A percentile compares a stretch with the other conserved stretches of the same genome.
Conservation (phyloP, 2,113 vertebrate genomes). For the Microtus richardsoni region DNA sequence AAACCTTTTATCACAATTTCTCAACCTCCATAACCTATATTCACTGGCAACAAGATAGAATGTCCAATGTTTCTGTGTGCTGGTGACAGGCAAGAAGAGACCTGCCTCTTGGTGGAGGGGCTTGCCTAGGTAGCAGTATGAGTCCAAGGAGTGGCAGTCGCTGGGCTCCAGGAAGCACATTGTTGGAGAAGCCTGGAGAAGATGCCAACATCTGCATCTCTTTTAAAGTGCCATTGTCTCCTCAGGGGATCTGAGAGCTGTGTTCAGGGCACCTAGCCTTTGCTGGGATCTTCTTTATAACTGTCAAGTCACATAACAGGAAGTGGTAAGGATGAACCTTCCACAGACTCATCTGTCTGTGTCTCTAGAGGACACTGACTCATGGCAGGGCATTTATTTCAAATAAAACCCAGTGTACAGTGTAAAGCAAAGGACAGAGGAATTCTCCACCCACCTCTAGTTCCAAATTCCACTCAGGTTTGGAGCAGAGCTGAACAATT, state of each 20-base stretch:
- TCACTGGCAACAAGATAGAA: neutral
- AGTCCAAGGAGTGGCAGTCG: neutral
- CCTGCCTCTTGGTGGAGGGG: neutral
- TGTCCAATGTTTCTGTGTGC: neutral
- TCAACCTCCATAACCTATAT: slow-evolving; percentile 4
- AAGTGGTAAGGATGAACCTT: slow-evolving; percentile 47
- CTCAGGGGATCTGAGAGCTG: neutral
- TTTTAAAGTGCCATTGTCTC: neutral
- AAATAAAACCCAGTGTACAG: slow-evolving; percentile 60
- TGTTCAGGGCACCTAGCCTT: slow-evolving; percentile 25
- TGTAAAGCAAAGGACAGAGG: slow-evolving; percentile 51
- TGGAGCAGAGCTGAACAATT: slow-evolving; percentile 72
- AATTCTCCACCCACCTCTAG: slow-evolving; percentile 59
- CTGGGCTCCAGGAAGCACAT: neutral
- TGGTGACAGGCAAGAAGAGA: neutral
- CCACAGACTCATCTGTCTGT: slow-evolving; percentile 36
- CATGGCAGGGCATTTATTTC: slow-evolving; percentile 62
- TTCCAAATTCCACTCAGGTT: slow-evolving; percentile 77
- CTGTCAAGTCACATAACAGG: slow-evolving; percentile 50
- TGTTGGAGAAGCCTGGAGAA: neutral
- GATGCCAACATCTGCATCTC: neutral
- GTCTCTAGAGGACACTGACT: slow-evolving; percentile 62
- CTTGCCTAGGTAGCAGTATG: neutral
- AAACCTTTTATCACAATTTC: neutral
- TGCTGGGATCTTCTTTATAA: slow-evolving; percentile 12